Evolutionary conservation across 2,797 vertebrate genomes (phyloP).

Genomic region (Galaxias olidus): DNA sequence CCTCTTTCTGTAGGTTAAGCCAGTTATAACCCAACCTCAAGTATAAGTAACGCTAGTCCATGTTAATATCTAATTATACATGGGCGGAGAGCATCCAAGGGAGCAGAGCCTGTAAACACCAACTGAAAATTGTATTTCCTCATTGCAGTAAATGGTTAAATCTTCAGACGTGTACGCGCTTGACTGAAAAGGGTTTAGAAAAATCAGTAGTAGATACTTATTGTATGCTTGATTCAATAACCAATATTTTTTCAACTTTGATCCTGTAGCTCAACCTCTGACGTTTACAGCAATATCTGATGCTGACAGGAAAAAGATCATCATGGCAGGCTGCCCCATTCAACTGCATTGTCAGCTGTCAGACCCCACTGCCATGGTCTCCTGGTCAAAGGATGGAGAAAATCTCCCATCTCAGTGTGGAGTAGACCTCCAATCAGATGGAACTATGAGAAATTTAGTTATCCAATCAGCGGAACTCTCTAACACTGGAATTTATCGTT

Average conservation of each 20-base stretch:
- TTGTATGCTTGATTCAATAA: conserved; percentile 52
- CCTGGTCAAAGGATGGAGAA: conserved; percentile 81
- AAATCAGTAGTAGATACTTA: too few species aligned
- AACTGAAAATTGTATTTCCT: too few species aligned
- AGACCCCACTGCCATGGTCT: conserved; percentile 65
- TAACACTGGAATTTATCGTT: conserved; percentile 78
- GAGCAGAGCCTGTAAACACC: too few species aligned
- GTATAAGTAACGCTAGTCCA: too few species aligned
- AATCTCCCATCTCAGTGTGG: conserved; percentile 61
- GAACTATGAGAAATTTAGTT: conserved; percentile 69
- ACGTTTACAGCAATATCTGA: conserved; percentile 69
- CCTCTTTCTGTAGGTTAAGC: too few species aligned
- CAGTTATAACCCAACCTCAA: too few species aligned
- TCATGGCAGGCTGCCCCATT: conserved; percentile 71
- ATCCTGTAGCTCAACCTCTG: conserved; percentile 70
- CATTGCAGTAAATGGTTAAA: too few species aligned
- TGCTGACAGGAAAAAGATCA: conserved; percentile 64
- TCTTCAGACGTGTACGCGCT: too few species aligned
- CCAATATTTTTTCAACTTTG: conserved; percentile 50
- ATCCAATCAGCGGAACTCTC: conserved; percentile 63
- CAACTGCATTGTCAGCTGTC: conserved; percentile 82
- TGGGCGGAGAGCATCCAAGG: too few species aligned
- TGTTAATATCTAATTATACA: too few species aligned
- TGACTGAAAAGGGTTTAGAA: too few species aligned
- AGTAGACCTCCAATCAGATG: conserved; percentile 75